Evolutionary conservation across 2,797 vertebrate species (phyloP).

Genomic region (Anas acuta): DNA sequence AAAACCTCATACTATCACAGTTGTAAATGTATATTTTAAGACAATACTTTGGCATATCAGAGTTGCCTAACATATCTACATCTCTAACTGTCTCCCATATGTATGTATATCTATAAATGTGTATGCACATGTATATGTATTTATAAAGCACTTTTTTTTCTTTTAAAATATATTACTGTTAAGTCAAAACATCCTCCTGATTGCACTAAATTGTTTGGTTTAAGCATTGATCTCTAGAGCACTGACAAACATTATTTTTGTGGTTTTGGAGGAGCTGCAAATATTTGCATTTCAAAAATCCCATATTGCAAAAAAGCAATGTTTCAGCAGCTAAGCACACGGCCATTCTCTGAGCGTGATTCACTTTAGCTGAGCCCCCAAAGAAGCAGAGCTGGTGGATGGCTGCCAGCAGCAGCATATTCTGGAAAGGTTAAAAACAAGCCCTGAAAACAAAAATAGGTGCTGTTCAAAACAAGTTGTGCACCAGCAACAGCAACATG

Average conservation of each 20-base stretch:
- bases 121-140: background rate
- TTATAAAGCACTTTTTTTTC: background rate
- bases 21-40: background rate
- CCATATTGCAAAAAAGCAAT: background rate
- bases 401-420: rapidly evolving
- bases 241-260: conserved; percentile 4
- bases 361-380: background rate
- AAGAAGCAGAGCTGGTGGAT: background rate
- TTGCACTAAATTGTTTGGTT: background rate
- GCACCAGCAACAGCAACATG: background rate
- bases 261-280: conserved; percentile 15
- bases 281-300: conserved; percentile 14
- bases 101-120: too few species aligned
- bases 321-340: background rate
- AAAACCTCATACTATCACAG: background rate
- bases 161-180: background rate
- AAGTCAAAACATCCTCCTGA: background rate
- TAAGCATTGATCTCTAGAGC: background rate
- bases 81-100: background rate
- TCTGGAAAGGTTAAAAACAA: background rate
- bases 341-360: background rate
- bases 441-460: background rate
- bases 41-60: background rate
- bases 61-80: background rate
- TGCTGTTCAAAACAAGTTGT: background rate